These are phyloP conservation scores for Sphecodes monilicornis DNA, from an alignment of 2,888 invertebrate species.

Conservation along the genomic window DNA sequence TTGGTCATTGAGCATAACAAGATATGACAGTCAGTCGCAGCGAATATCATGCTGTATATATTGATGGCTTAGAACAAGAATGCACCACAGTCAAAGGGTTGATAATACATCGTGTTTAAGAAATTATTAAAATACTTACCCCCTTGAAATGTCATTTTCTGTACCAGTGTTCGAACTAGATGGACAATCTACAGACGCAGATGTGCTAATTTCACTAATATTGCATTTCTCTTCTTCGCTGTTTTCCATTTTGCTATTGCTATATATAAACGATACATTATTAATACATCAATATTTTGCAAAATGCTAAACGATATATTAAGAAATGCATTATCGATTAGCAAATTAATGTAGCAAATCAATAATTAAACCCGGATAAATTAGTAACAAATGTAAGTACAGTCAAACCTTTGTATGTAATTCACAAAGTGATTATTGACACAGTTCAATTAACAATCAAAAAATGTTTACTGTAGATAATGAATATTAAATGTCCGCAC, in stretches of 20 bases:
- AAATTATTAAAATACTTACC: slow-evolving; percentile 58
- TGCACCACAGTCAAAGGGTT: background rate
- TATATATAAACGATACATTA: slow-evolving; percentile 60
- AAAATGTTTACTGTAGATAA: background rate
- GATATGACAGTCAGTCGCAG: too few relatives aligned
- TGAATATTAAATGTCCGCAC: background rate
- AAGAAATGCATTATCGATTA: background rate
- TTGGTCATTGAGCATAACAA: too few relatives aligned
- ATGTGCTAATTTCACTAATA: slow-evolving; percentile 66
- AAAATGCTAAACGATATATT: background rate
- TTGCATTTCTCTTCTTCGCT: slow-evolving; percentile 73
- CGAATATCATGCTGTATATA: too few relatives aligned
- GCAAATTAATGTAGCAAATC: background rate
- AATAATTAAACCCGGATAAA: slow-evolving; percentile 1
- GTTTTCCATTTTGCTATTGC: slow-evolving; percentile 77
- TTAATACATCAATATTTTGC: slow-evolving; percentile 15
- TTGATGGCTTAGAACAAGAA: too few relatives aligned
- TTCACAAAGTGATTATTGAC: slow-evolving; percentile 12
- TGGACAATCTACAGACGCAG: slow-evolving; percentile 68
- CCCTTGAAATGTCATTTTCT: slow-evolving; percentile 62
- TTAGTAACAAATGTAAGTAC: slow-evolving; percentile 14
- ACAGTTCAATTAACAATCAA: background rate
- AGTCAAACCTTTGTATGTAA: background rate
- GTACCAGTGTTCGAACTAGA: slow-evolving; percentile 56
- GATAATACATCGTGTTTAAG: background rate